Conservation (phyloP, 2,113 vertebrate genomes). For the Nycticryphes semicollaris region DNA sequence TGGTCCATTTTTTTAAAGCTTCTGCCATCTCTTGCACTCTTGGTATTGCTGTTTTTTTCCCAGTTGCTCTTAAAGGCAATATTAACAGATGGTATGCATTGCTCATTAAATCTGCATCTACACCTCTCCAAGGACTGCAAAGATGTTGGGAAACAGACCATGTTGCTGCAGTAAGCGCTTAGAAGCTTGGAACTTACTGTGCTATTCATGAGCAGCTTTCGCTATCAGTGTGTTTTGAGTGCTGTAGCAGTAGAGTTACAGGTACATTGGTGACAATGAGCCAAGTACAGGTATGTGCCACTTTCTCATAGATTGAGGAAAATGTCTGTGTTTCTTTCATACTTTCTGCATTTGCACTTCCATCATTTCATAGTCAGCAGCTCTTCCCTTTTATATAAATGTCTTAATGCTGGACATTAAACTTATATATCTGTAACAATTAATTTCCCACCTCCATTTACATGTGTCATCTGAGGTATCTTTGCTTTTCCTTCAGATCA, state of each 20-base stretch:
- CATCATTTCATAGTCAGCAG: background rate
- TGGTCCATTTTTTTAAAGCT: slow-evolving; percentile 10
- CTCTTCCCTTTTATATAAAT: background rate
- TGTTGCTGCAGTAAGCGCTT: slow-evolving; percentile 32
- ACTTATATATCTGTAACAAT: background rate
- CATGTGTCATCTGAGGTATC: background rate
- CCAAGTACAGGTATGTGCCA: background rate
- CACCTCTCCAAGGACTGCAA: slow-evolving; percentile 50
- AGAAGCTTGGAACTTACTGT: slow-evolving; percentile 38
- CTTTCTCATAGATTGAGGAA: background rate
- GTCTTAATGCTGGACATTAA: background rate
- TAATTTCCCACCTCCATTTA: background rate
- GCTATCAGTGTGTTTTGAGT: background rate
- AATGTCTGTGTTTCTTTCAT: background rate
- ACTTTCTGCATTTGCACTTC: background rate
- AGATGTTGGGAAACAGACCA: slow-evolving; percentile 62
- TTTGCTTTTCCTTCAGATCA: background rate
- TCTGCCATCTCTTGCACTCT: slow-evolving; percentile 16
- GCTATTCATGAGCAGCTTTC: background rate
- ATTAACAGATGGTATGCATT: slow-evolving; percentile 71
- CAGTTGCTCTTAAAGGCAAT: slow-evolving; percentile 53
- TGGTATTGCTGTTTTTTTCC: slow-evolving; percentile 36
- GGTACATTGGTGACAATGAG: background rate
- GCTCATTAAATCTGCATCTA: slow-evolving; percentile 71
- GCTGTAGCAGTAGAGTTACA: slow-evolving; percentile 26